phyloP scores from a whole-genome alignment of 2,113 vertebrate species.

The Nettapus auritus region DNA sequence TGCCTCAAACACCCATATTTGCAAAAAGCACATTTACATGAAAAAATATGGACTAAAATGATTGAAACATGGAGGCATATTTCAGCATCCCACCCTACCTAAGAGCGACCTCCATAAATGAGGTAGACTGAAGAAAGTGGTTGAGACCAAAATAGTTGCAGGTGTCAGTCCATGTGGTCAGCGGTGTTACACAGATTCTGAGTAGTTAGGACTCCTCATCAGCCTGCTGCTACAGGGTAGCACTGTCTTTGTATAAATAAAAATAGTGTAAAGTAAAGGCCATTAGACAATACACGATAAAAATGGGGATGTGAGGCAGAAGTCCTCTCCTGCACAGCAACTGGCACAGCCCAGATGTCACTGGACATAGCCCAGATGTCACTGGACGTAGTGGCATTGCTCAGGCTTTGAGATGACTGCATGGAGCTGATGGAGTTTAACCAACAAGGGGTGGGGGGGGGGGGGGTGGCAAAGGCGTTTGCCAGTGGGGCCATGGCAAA shows the following conservation, averaged over 20 bases:
- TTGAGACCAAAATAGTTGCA: neutral
- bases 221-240: neutral
- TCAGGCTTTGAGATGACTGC: neutral
- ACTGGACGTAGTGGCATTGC: neutral
- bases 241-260: neutral
- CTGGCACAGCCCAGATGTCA: neutral
- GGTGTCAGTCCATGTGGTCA: neutral
- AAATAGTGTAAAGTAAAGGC: neutral
- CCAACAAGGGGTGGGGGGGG: no score
- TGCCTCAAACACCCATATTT: neutral
- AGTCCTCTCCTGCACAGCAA: neutral
- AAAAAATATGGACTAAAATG: neutral
- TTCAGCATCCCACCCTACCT: neutral
- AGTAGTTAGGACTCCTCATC: neutral
- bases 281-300: neutral
- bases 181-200: neutral
- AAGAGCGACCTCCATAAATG: neutral
- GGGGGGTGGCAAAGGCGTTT: neutral
- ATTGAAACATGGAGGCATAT: accelerated
- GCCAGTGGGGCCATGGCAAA: accelerated
- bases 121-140: neutral
- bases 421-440: neutral
- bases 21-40: neutral
- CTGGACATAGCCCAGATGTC: neutral
- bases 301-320: accelerated